Percentiles rank a stretch among this genome's conserved stretches.
Evolutionary conservation across 2,113 vertebrate species (phyloP).

Genomic region (Lepus timidus): DNA sequence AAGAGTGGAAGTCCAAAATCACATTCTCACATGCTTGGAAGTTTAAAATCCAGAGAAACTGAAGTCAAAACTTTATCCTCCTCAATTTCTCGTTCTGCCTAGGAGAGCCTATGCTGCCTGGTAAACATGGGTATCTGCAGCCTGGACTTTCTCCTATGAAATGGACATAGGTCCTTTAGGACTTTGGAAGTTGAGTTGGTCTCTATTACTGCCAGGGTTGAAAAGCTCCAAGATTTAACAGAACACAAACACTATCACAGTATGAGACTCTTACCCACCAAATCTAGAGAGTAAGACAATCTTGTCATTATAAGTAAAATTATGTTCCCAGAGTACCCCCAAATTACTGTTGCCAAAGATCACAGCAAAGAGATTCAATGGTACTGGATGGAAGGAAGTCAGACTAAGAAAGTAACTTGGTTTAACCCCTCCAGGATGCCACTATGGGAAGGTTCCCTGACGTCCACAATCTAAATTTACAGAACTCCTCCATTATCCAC

Average conservation of each 20-base stretch:
- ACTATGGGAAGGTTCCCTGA: neutral
- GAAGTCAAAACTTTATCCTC: neutral
- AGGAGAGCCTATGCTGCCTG: neutral
- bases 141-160: neutral
- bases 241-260: neutral
- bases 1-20: conserved; percentile 62
- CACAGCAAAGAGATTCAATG: neutral
- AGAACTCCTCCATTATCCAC: neutral
- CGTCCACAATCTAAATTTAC: neutral
- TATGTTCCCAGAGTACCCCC: neutral
- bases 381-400: neutral
- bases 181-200: neutral
- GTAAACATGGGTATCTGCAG: neutral
- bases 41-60: conserved; percentile 45
- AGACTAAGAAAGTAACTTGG: neutral
- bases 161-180: neutral
- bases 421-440: neutral
- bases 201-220: neutral
- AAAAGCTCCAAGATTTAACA: neutral
- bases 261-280: neutral
- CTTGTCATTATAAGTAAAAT: neutral
- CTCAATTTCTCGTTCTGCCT: neutral
- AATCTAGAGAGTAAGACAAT: conserved; percentile 27
- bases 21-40: neutral
- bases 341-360: neutral